Evolutionary conservation across 2,888 invertebrate species (phyloP).

Genomic region (Malthinus seriepunctatus): DNA sequence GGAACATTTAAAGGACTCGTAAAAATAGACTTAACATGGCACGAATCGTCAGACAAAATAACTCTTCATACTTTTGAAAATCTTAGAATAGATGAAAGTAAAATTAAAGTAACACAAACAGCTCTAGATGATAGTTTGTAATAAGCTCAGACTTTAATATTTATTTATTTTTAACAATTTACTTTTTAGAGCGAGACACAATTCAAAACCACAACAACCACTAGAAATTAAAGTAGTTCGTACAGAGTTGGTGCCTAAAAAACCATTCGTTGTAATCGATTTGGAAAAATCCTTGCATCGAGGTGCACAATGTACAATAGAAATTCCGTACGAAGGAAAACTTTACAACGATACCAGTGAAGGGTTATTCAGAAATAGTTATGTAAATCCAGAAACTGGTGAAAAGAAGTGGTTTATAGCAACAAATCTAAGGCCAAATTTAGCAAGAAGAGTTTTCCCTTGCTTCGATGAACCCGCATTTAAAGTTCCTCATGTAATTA

Average conservation of each 20-base stretch:
- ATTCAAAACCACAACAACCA: conserved; percentile 39
- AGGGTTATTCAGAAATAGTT: conserved; percentile 72
- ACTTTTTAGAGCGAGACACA: conserved; percentile 34
- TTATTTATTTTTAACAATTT: neutral
- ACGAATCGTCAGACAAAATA: conserved; percentile 64
- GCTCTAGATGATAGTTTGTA: conserved; percentile 46
- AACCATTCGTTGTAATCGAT: conserved; percentile 63
- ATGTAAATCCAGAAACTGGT: conserved; percentile 53
- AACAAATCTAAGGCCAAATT: conserved; percentile 71
- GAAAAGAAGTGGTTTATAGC: conserved; percentile 62
- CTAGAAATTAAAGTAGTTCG: conserved; percentile 50
- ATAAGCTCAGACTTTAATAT: conserved; percentile 8
- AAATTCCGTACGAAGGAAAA: conserved; percentile 67
- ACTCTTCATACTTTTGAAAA: conserved; percentile 69
- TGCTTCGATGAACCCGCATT: conserved; percentile 80
- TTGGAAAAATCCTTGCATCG: conserved; percentile 62
- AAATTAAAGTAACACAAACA: conserved; percentile 55
- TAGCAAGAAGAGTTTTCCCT: conserved; percentile 77
- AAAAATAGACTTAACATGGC: conserved; percentile 70
- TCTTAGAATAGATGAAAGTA: conserved; percentile 61
- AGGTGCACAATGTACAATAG: conserved; percentile 63
- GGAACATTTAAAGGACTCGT: conserved; percentile 70
- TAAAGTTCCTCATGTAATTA: conserved; percentile 72
- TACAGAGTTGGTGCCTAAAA: conserved; percentile 61
- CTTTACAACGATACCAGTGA: conserved; percentile 66